These are phyloP conservation scores for Calliopsis andreniformis DNA, from an alignment of 1,140 invertebrate species.

Conservation along the genomic window DNA sequence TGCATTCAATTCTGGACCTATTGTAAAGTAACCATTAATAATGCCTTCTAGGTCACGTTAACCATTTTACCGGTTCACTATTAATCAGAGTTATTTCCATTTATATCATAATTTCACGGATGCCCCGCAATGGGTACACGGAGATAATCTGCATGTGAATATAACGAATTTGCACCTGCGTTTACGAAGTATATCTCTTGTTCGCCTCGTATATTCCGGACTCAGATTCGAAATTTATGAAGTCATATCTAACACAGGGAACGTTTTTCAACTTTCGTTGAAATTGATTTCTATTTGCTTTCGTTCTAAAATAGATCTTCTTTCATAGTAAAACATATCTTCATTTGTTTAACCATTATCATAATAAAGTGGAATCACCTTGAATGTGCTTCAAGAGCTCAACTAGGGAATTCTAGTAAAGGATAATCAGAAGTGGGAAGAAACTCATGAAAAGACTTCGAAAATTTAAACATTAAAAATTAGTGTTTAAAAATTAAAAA, in stretches of 20 bases:
- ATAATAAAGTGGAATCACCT: too few species aligned
- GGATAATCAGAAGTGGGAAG: too few species aligned
- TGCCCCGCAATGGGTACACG: slow-evolving; percentile 14
- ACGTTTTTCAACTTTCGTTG: background rate
- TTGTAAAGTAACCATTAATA: slow-evolving; percentile 56
- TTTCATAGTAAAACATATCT: too few species aligned
- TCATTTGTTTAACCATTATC: background rate
- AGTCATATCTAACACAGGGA: slow-evolving; percentile 17
- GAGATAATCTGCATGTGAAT: slow-evolving; percentile 54
- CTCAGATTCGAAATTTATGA: slow-evolving; percentile 15
- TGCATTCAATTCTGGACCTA: slow-evolving; percentile 41
- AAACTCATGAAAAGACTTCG: too few species aligned
- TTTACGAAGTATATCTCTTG: slow-evolving; percentile 46
- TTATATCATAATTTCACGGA: slow-evolving; percentile 54
- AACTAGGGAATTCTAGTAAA: too few species aligned
- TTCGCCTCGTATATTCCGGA: background rate
- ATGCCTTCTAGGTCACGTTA: slow-evolving; percentile 51
- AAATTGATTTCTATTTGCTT: background rate
- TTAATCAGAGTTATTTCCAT: slow-evolving; percentile 58
- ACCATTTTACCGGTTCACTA: slow-evolving; percentile 37
- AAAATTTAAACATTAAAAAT: too few species aligned
- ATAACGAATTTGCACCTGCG: slow-evolving; percentile 57
- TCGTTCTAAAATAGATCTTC: background rate
- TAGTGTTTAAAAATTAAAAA: too few species aligned
- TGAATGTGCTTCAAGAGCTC: too few species aligned